phyloP scores from a whole-genome alignment of 1,140 invertebrate species.

The Magallana angulata region DNA sequence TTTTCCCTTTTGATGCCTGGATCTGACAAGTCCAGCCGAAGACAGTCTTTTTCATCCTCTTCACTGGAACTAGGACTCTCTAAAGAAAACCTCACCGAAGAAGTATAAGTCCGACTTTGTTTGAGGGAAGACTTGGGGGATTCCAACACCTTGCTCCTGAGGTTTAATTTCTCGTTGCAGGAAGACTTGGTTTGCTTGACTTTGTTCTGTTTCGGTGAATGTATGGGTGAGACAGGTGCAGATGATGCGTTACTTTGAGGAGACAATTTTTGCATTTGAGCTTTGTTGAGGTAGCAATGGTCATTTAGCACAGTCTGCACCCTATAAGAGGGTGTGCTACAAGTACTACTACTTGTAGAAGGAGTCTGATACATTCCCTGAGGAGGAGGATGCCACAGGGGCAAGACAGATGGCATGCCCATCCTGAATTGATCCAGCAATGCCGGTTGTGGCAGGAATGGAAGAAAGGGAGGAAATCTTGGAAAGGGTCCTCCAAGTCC shows the following conservation, averaged over 20 bases:
- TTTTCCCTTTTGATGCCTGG: slow-evolving; percentile 11
- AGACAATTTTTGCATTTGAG: slow-evolving; percentile 57
- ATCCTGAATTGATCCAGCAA: slow-evolving; percentile 5
- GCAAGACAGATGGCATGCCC: slow-evolving; percentile 1
- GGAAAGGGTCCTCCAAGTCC: neutral
- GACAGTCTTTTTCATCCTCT: neutral
- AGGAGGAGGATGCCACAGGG: neutral
- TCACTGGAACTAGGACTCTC: neutral
- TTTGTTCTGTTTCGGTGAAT: neutral
- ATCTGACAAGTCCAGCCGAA: neutral
- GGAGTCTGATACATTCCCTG: slow-evolving; percentile 26
- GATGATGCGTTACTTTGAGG: slow-evolving; percentile 3
- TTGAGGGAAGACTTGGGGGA: neutral
- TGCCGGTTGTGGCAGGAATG: slow-evolving; percentile 4
- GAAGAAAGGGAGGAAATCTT: slow-evolving; percentile 2
- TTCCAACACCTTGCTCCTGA: neutral
- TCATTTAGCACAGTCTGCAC: slow-evolving; percentile 52
- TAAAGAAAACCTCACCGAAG: neutral
- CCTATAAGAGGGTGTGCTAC: slow-evolving; percentile 1
- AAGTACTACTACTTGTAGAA: neutral
- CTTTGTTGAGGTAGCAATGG: slow-evolving; percentile 58
- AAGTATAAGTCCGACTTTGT: neutral
- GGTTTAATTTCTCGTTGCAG: neutral
- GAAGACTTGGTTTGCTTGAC: slow-evolving; percentile 9
- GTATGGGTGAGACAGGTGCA: neutral